These are phyloP conservation scores for Epirrita christyi DNA, from an alignment of 2,888 invertebrate species.

Conservation along the genomic window DNA sequence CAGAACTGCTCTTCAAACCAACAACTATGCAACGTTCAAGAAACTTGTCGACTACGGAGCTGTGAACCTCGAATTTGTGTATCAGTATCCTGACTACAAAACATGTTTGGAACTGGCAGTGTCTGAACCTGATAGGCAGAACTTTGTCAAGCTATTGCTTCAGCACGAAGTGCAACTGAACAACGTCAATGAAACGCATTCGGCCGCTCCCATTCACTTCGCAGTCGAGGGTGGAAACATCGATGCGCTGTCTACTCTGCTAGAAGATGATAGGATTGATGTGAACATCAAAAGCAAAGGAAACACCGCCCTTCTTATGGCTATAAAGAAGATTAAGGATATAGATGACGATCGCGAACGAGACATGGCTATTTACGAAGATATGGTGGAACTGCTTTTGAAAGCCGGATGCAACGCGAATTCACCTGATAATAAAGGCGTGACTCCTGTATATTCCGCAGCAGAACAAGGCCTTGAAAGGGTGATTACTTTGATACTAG, in stretches of 20 bases:
- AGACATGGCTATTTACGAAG: conserved; percentile 68
- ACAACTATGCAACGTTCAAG: conserved; percentile 80
- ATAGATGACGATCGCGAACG: conserved; percentile 76
- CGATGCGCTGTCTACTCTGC: conserved; percentile 72
- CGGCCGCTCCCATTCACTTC: conserved; percentile 87
- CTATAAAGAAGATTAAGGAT: conserved; percentile 79
- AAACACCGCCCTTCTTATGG: conserved; percentile 80
- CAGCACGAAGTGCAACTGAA: conserved; percentile 86
- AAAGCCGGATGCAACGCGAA: conserved; percentile 83
- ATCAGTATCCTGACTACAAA: conserved; percentile 84
- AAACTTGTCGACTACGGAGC: conserved; percentile 75
- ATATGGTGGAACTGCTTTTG: conserved; percentile 82
- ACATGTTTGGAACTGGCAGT: conserved; percentile 86
- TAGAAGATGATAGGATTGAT: conserved; percentile 77
- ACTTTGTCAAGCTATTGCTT: conserved; percentile 85
- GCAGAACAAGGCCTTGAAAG: conserved; percentile 83
- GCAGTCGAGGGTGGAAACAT: conserved; percentile 83
- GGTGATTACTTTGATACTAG: conserved; percentile 81
- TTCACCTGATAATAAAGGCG: conserved; percentile 79
- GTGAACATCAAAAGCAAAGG: conserved; percentile 80
- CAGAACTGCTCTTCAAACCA: conserved; percentile 78
- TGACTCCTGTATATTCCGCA: conserved; percentile 86
- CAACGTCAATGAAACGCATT: conserved; percentile 80
- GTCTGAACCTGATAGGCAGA: conserved; percentile 72
- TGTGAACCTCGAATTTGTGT: conserved; percentile 82